Percentiles rank a stretch among this genome's conserved stretches.
Conservation (phyloP, 37 sponge, comb jelly and placozoan genomes). For the Ephydatia muelleri region DNA sequence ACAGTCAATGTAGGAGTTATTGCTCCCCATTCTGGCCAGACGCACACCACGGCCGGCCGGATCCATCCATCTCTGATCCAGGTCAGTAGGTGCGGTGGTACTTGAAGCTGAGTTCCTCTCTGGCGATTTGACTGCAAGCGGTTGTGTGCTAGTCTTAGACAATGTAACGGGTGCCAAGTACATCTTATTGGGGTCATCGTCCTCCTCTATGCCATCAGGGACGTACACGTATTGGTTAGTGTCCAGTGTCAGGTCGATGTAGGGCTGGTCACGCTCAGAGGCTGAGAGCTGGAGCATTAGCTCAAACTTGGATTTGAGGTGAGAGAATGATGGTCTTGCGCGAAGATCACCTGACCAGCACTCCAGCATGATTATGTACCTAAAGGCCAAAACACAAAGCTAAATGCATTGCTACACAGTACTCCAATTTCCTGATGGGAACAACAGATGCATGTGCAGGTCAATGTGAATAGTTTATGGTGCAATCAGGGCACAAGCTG, state of each 20-base stretch:
- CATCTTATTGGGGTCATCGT: background rate
- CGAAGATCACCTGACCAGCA: constrained; percentile 56
- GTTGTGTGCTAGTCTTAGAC: background rate
- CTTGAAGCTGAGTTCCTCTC: background rate
- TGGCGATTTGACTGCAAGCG: background rate
- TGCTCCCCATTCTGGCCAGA: background rate
- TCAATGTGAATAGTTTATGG: too few species aligned
- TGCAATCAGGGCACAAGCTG: background rate
- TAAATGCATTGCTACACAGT: too few species aligned
- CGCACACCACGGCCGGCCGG: background rate
- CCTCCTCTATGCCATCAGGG: background rate
- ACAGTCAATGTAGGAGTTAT: background rate
- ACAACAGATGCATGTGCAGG: too few species aligned
- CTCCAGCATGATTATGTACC: constrained; percentile 62
- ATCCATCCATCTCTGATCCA: background rate
- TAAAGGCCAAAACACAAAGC: constrained; percentile 1
- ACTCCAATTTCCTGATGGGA: too few species aligned
- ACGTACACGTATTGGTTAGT: background rate
- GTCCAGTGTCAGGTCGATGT: background rate
- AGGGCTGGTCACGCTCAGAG: background rate
- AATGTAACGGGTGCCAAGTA: background rate
- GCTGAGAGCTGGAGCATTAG: background rate
- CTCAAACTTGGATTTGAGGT: constrained; percentile 32
- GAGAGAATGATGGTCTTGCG: constrained; percentile 41
- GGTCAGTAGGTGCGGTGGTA: background rate